These are phyloP conservation scores for Myopa testacea DNA, from an alignment of 2,888 invertebrate species.

Conservation along the genomic window DNA sequence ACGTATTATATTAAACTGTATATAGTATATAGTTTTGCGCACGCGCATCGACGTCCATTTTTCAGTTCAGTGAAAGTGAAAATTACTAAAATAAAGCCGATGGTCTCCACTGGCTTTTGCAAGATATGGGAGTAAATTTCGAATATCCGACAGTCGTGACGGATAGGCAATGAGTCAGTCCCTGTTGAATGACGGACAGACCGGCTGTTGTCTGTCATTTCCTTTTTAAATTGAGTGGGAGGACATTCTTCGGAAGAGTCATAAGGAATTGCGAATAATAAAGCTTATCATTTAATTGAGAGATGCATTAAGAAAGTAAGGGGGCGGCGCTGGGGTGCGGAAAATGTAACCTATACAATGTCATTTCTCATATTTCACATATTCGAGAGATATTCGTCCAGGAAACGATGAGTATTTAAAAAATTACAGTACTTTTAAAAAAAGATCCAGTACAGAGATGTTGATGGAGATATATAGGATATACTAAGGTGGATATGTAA, in stretches of 20 bases:
- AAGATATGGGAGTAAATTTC: not conserved
- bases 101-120: conserved; percentile 5
- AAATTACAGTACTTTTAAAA: too few species aligned
- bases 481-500: too few species aligned
- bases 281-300: too few species aligned
- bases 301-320: too few species aligned
- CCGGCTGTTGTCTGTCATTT: not conserved
- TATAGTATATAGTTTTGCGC: not conserved
- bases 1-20: not conserved
- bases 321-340: too few species aligned
- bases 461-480: too few species aligned
- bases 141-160: not conserved
- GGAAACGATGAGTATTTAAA: too few species aligned
- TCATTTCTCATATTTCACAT: too few species aligned
- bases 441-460: too few species aligned
- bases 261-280: too few species aligned
- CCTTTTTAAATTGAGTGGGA: not conserved
- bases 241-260: not conserved
- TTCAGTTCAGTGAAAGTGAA: conserved; percentile 59
- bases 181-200: not conserved
- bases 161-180: not conserved
- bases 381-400: too few species aligned
- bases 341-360: too few species aligned
- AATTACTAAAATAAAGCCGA: conserved; percentile 55
- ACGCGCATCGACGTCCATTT: conserved; percentile 20